Evolutionary conservation across 2,113 vertebrate species (phyloP).

Genomic region (Xiphophorus maculatus): DNA sequence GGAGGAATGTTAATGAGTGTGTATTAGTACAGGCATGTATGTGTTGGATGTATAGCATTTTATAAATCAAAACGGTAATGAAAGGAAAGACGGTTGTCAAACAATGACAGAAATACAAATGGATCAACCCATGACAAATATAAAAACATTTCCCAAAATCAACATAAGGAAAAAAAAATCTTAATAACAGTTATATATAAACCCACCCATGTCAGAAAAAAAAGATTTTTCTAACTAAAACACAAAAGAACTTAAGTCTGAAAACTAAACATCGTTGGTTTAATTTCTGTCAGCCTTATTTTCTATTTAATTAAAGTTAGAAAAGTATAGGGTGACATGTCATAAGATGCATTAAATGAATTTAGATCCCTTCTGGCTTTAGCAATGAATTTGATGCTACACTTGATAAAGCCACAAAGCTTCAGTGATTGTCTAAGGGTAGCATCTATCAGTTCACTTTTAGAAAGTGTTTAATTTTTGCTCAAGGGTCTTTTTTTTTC

Average conservation of each 20-base stretch:
- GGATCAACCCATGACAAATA: constrained; percentile 59
- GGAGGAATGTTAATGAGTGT: constrained; percentile 67
- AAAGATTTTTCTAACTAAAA: background rate
- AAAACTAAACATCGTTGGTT: constrained; percentile 31
- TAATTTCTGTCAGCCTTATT: constrained; percentile 21
- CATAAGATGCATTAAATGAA: constrained; percentile 39
- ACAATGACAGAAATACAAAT: constrained; percentile 59
- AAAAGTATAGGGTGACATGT: constrained; percentile 15
- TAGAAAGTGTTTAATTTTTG: constrained; percentile 63
- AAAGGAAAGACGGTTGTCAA: constrained; percentile 38
- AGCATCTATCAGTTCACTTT: constrained; percentile 59
- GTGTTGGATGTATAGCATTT: constrained; percentile 43
- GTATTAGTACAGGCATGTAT: constrained; percentile 14
- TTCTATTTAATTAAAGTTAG: constrained; percentile 19
- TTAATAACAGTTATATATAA: constrained; percentile 34
- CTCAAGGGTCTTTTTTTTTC: constrained; percentile 49
- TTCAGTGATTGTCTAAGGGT: constrained; percentile 52
- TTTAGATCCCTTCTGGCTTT: constrained; percentile 34
- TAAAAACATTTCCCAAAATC: constrained; percentile 56
- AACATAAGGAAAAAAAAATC: constrained; percentile 16
- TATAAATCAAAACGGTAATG: constrained; percentile 68
- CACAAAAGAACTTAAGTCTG: constrained; percentile 8
- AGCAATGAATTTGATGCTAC: constrained; percentile 46
- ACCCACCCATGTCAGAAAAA: constrained; percentile 45
- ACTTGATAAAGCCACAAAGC: constrained; percentile 49